Evolutionary conservation across 2,888 invertebrate species (phyloP), one percentile per base, ranked within the genome.

Genomic region (Drosophila suboccidentalis): DNA sequence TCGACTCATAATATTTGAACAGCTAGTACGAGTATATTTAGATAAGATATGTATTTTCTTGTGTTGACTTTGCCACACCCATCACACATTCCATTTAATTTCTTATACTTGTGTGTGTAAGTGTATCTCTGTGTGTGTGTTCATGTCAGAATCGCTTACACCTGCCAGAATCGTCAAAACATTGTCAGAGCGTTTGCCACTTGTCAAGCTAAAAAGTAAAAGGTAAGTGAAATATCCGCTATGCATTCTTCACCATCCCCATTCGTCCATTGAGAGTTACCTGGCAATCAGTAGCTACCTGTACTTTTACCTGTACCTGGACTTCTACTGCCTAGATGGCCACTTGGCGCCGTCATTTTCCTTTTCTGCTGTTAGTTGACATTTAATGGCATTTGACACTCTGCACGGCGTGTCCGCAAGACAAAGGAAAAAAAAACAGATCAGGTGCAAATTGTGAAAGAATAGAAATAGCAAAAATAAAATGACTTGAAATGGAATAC

Each of bases 311-410:
- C 61, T 57, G 17, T 26, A n/a, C 43, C 36, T 29, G 17, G 4
- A 29, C 32, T 19, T 34, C 32, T 32, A 36, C 62, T 47, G 49
- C 46, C 71, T 65, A 75, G 77, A 77, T 75, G 71, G 68, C 82
- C 85, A 80, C 80, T 79, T 79, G 74, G 66, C 53, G 51, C 57
- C 67, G 43, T 34, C 65, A 69, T 66, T 72, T 67, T 66, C 65
- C 65, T 59, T 62, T 61, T 44, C 54, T 64, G 55, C 70, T 58
- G 66, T 79, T 84, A 82, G 82, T 84, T 88, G 81, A 76, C 87
- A 85, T 84, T 82, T 87, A 85, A 88, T 88, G 83, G 73, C 80
- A 77, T 78, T 87, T 87, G 87, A 87, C 87, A 80, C 87, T 79
- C 70, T 72, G 67, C 57, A 29, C 61, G 73, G 67, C 38, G 62